phyloP scores from a whole-genome alignment of 2,888 invertebrate species.

The Eupithecia subumbrata region DNA sequence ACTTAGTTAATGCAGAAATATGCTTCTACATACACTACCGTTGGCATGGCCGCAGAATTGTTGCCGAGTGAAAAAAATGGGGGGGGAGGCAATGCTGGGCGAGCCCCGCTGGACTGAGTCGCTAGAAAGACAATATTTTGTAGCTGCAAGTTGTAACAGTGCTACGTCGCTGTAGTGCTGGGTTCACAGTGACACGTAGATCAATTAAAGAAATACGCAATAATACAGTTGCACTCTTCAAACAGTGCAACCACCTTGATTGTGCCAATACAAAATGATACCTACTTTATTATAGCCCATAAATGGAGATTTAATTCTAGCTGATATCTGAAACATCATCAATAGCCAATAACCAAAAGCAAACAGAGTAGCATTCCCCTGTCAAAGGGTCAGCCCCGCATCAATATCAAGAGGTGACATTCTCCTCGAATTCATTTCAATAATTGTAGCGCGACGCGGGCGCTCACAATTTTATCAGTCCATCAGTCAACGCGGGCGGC shows the following conservation, averaged over 20 bases:
- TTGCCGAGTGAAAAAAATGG: no score
- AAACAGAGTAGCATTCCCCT: not conserved
- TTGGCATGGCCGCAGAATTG: no score
- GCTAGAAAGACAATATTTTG: no score
- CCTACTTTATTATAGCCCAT: not conserved
- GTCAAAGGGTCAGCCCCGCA: not conserved
- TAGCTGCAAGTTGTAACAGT: not conserved
- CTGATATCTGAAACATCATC: not conserved
- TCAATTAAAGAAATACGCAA: not conserved
- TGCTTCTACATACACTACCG: no score
- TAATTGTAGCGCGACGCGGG: conserved; percentile 9
- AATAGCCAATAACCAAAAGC: not conserved
- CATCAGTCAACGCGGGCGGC: conserved; percentile 30
- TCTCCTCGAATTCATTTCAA: conserved; percentile 23
- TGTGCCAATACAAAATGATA: not conserved
- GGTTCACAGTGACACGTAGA: not conserved
- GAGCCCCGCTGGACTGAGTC: no score
- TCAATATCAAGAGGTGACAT: not conserved
- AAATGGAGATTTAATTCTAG: no score
- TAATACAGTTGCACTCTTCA: not conserved
- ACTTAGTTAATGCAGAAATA: not conserved
- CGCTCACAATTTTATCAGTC: conserved; percentile 21
- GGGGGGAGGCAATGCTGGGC: no score
- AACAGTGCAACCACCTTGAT: not conserved
- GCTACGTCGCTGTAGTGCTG: not conserved